Base-by-base conservation (phyloP, 2,797 vertebrate species). In the Chloroceryle inda region DNA sequence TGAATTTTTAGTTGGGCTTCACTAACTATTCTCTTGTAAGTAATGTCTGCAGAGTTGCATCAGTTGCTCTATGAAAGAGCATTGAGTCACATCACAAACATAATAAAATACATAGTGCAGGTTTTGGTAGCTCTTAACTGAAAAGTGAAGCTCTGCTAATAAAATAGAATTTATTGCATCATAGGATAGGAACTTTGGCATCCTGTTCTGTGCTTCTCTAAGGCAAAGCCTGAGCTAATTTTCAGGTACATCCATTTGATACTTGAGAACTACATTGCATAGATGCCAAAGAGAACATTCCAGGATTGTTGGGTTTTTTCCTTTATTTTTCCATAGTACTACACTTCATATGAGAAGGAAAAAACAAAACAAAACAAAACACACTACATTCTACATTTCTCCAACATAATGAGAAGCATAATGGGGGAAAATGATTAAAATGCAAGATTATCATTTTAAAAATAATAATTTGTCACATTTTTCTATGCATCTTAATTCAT, bases 141-240 rank as follows among this genome's bases (percentile, higher is more conserved):
- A 91, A 96, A 94, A 91, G 20, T 37, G 42, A 88, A 80, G 61
- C 27, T 74, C 66, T 71, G 31, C 37, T 87, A 82, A 80, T 35
- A 85, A 90, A 78, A 91, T 49, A 91, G 42, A 67, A 88, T 72
- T 87, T 69, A 92, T 94, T 88, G 59, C 66, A 73, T 95, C 89
- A 92, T 8, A 86, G 55, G 69, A 81, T 79, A 91, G 73, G 79
- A 96, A 94, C 71, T 88, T 81, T 69, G 82, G 82, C 85, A 92
- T 89, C 40, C 47, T 85, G 42, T 13, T 78, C 75, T 21, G 23
- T 52, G 31, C 53, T 89, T 62, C 61, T 91, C 50, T 78, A 73
- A 69, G 82, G 87, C 82, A 94, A 79, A 95, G 73, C 47, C 76
- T 86, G 40, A 92, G 58, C 66, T 94, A 88, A 94, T 95, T 94